Percentiles rank a stretch among this genome's conserved stretches.
phyloP scores from a whole-genome alignment of 2,888 invertebrate species.

The Shargacucullia verbasci region DNA sequence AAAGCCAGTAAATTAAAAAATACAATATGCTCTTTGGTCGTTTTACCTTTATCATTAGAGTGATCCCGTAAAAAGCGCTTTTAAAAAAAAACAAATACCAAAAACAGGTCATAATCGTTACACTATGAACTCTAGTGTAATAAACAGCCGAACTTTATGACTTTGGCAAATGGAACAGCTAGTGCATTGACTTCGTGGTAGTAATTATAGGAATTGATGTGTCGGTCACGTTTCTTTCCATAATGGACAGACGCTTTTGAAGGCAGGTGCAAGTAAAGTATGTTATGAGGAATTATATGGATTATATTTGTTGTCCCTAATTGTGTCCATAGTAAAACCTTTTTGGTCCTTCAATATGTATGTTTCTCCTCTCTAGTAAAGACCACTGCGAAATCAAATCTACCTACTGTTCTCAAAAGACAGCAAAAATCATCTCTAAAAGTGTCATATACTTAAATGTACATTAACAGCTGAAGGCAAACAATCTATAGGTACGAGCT shows the following conservation, averaged over 20 bases:
- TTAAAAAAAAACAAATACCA: too few relatives aligned
- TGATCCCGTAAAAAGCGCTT: too few relatives aligned
- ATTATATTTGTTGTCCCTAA: too few relatives aligned
- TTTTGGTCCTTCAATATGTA: too few relatives aligned
- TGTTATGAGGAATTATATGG: too few relatives aligned
- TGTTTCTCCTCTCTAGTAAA: too few relatives aligned
- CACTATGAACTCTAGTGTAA: constrained; percentile 4
- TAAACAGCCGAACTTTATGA: constrained; percentile 28
- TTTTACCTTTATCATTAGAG: neutral
- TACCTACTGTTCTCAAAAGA: too few relatives aligned
- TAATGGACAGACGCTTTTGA: constrained; percentile 16
- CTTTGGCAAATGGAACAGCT: constrained; percentile 37
- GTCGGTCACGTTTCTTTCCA: constrained; percentile 45
- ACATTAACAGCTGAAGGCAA: too few relatives aligned
- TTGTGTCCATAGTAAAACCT: too few relatives aligned
- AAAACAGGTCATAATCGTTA: constrained; percentile 25
- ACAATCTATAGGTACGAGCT: too few relatives aligned
- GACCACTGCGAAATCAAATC: too few relatives aligned
- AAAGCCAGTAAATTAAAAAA: neutral
- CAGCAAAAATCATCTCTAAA: neutral
- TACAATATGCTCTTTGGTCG: neutral
- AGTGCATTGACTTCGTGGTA: constrained; percentile 37
- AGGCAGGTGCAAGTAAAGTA: constrained; percentile 22
- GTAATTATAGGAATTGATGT: constrained; percentile 47
- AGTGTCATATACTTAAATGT: too few relatives aligned